Evolutionary conservation across 2,113 vertebrate species (phyloP).

Genomic region (Tapirus terrestris): DNA sequence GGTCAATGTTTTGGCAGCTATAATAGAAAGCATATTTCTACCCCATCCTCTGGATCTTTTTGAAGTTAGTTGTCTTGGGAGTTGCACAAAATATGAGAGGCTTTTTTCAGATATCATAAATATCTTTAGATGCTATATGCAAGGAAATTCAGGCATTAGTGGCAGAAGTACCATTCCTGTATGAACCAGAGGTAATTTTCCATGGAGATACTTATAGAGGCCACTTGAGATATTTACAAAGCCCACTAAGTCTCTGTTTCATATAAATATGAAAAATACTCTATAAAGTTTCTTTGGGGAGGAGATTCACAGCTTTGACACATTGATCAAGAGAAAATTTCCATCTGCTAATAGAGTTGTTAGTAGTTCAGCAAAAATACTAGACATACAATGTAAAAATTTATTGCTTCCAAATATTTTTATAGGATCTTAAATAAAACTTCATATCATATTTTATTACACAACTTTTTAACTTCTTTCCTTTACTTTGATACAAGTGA

Average conservation of each 20-base stretch:
- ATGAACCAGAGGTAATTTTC: slow-evolving; percentile 3
- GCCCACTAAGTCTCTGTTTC: not conserved
- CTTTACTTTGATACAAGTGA: slow-evolving; percentile 25
- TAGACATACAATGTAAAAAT: slow-evolving; percentile 16
- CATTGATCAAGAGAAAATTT: not conserved
- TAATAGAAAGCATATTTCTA: slow-evolving; percentile 27
- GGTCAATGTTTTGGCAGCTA: not conserved
- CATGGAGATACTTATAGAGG: not conserved
- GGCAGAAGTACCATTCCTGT: not conserved
- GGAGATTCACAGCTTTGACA: not conserved
- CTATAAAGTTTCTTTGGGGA: not conserved
- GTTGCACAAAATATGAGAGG: not conserved
- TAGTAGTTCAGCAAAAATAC: slow-evolving; percentile 14
- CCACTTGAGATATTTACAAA: not conserved
- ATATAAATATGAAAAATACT: slow-evolving; percentile 13
- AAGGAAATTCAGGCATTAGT: not conserved
- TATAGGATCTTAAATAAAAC: slow-evolving; percentile 39
- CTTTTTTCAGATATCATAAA: slow-evolving; percentile 7
- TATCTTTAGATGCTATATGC: not conserved
- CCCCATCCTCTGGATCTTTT: not conserved
- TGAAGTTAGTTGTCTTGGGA: not conserved
- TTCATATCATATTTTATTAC: slow-evolving; percentile 17
- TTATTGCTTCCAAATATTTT: not conserved
- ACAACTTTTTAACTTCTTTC: not conserved
- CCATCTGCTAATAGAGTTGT: not conserved